Percentiles rank a stretch among this genome's conserved stretches.
Evolutionary conservation across 2,888 invertebrate species (phyloP).

Genomic region (Tolmerus cingulatus): DNA sequence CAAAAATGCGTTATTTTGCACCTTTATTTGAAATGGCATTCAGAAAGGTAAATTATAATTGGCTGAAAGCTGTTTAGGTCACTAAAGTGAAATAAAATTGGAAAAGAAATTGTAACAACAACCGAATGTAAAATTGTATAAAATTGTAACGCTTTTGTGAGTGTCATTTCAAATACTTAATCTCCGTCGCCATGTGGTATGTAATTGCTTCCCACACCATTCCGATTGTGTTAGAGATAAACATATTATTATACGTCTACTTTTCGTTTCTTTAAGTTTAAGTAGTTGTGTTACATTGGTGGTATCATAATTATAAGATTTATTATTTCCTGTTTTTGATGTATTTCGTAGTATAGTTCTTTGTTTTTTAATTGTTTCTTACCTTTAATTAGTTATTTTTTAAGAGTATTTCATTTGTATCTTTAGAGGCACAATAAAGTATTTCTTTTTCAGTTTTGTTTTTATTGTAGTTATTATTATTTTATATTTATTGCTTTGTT

Average conservation of each 20-base stretch:
- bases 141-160: conserved; percentile 25
- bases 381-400: neutral
- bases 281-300: neutral
- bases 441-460: neutral
- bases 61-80: neutral
- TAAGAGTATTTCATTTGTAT: conserved; percentile 12
- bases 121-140: neutral
- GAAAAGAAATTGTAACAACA: neutral
- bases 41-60: conserved; percentile 2
- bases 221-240: conserved; percentile 63
- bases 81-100: neutral
- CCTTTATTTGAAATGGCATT: conserved; percentile 47
- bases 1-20: conserved; percentile 57
- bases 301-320: conserved; percentile 7
- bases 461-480: neutral
- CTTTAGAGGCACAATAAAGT: neutral
- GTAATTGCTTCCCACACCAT: conserved; percentile 66
- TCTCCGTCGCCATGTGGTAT: conserved; percentile 61
- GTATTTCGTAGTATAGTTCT: neutral
- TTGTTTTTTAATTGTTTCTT: conserved; percentile 1
- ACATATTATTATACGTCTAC: conserved; percentile 47
- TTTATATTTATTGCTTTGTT: neutral
- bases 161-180: conserved; percentile 38
- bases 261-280: neutral
- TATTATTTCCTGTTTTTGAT: neutral